Conservation (phyloP, 2,113 vertebrate species). For the Serilophus lunatus region DNA sequence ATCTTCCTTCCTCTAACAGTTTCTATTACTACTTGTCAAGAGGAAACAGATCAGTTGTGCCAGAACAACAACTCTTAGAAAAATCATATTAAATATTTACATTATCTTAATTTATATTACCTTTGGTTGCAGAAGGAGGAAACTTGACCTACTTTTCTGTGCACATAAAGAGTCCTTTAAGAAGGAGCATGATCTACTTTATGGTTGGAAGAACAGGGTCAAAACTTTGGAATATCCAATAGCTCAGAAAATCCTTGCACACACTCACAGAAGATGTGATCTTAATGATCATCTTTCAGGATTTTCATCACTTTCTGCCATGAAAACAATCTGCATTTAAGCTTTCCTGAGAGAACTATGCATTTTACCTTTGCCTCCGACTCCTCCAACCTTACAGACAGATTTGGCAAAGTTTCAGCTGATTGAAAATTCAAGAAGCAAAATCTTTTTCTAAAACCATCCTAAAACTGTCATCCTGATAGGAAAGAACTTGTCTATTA, state of each 20-base stretch:
- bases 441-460: background rate
- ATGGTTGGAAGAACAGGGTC: background rate
- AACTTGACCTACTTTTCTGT: slow-evolving; percentile 9
- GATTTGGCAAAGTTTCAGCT: background rate
- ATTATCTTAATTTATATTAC: background rate
- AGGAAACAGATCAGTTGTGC: background rate
- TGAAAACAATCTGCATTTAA: background rate
- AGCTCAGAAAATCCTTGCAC: background rate
- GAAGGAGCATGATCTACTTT: background rate
- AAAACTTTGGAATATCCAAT: background rate
- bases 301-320: background rate
- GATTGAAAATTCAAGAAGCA: background rate
- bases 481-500: background rate
- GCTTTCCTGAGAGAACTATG: background rate
- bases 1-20: background rate
- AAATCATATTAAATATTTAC: slow-evolving; percentile 18
- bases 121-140: background rate
- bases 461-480: background rate
- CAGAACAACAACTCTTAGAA: background rate
- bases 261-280: background rate
- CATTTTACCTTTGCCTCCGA: background rate
- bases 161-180: background rate
- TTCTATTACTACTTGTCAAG: background rate
- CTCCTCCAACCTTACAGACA: background rate
- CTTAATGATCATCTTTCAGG: background rate